A percentile compares a stretch with the other conserved stretches of the same genome.
phyloP scores from a whole-genome alignment of 1,140 invertebrate species.

The Drosophila biarmipes region DNA sequence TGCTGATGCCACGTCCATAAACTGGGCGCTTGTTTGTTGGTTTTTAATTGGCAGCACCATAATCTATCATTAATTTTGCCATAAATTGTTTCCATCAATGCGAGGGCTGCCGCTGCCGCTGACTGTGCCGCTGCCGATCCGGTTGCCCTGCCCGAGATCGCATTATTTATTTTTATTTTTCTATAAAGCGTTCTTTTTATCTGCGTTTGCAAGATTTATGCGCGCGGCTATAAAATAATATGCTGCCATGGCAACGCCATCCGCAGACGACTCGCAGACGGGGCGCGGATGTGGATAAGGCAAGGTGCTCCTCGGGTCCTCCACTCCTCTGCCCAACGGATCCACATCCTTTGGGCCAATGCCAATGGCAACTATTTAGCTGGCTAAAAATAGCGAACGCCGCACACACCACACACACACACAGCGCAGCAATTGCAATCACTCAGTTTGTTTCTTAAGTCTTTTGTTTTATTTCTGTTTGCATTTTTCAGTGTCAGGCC shows the following conservation, averaged over 20 bases:
- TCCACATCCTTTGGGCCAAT: slow-evolving; percentile 52
- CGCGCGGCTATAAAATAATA: slow-evolving; percentile 82
- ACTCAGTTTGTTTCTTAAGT: slow-evolving; percentile 83
- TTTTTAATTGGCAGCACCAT: slow-evolving; percentile 83
- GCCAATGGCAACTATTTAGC: slow-evolving; percentile 80
- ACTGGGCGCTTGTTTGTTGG: slow-evolving; percentile 80
- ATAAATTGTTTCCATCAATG: slow-evolving; percentile 82
- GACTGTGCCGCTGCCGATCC: slow-evolving; percentile 38
- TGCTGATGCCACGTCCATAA: slow-evolving; percentile 61
- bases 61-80: slow-evolving; percentile 83
- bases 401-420: slow-evolving; percentile 19
- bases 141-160: slow-evolving; percentile 61
- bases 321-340: slow-evolving; percentile 15
- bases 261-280: slow-evolving; percentile 37
- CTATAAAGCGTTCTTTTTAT: slow-evolving; percentile 82
- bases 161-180: slow-evolving; percentile 81
- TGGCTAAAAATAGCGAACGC: slow-evolving; percentile 69
- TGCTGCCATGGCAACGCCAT: slow-evolving; percentile 72
- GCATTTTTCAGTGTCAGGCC: slow-evolving; percentile 79
- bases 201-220: slow-evolving; percentile 83
- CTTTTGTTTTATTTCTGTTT: slow-evolving; percentile 84
- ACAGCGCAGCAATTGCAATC: slow-evolving; percentile 78
- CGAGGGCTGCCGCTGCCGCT: slow-evolving; percentile 56
- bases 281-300: slow-evolving; percentile 21
- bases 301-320: slow-evolving; percentile 28